Conservation (phyloP, 2,797 vertebrate genomes). For the Bovichtus variegatus region DNA sequence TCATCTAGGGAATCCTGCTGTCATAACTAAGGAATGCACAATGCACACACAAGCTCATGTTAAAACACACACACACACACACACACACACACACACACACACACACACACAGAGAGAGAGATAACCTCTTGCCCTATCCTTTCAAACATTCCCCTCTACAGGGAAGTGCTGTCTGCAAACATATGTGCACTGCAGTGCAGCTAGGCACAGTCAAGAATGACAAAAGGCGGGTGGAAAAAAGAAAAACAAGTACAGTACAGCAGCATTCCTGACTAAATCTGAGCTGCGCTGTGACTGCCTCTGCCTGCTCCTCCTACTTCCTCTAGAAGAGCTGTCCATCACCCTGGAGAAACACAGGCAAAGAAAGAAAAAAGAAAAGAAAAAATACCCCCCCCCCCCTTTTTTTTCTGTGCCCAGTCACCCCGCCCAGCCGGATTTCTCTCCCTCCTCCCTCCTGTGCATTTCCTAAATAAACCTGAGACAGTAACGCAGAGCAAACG, state of each 20-base stretch:
- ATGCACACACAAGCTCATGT: constrained; percentile 23
- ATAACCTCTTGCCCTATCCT: constrained; percentile 62
- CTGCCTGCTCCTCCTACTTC: constrained; percentile 80
- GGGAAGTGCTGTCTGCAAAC: constrained; percentile 41
- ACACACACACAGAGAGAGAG: constrained; percentile 30
- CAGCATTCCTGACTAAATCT: constrained; percentile 84
- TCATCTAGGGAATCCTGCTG: constrained; percentile 72
- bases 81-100: constrained; percentile 27
- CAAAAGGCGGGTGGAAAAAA: constrained; percentile 61
- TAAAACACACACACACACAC: constrained; percentile 11
- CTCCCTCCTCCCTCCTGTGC: constrained; percentile 77
- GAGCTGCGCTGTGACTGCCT: constrained; percentile 74
- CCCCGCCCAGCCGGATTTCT: constrained; percentile 79
- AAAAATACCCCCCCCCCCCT: constrained; percentile 9
- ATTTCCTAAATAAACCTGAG: constrained; percentile 87
- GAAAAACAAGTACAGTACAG: constrained; percentile 81
- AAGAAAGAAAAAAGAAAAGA: constrained; percentile 48
- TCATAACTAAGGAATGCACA: constrained; percentile 82
- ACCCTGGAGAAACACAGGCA: constrained; percentile 71
- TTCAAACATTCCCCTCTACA: constrained; percentile 63
- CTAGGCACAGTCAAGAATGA: constrained; percentile 62
- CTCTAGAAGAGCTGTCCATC: constrained; percentile 77
- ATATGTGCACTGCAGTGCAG: constrained; percentile 36
- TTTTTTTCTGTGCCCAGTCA: constrained; percentile 68
- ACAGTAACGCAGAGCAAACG: constrained; percentile 64